These are phyloP conservation scores for Cybosia mesomella DNA, from an alignment of 2,888 invertebrate species.

Conservation along the genomic window DNA sequence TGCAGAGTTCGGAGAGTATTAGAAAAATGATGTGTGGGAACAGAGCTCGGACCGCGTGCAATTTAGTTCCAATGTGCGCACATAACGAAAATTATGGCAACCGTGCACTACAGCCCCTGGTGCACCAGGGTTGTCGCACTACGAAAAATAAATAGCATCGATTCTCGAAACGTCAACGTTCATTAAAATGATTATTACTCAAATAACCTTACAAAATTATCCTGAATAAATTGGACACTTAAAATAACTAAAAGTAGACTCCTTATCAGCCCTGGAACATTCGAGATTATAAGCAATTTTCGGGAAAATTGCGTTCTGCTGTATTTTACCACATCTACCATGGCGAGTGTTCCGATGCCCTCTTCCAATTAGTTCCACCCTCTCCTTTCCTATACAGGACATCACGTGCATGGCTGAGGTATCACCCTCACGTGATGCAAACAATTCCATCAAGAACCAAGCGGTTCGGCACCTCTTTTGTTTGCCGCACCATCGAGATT, in stretches of 20 bases:
- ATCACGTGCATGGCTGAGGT: too few relatives aligned
- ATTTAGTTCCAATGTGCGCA: constrained; percentile 77
- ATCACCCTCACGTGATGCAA: too few relatives aligned
- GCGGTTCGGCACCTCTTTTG: too few relatives aligned
- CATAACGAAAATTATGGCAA: constrained; percentile 83
- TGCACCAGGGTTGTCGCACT: constrained; percentile 64
- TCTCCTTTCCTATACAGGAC: too few relatives aligned
- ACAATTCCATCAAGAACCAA: too few relatives aligned
- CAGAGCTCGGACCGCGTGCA: constrained; percentile 66
- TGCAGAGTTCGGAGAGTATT: constrained; percentile 68
- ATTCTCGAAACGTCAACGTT: constrained; percentile 6
- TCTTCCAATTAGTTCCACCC: too few relatives aligned
- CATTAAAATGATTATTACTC: constrained; percentile 9
- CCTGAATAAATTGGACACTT: constrained; percentile 36
- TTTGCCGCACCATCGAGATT: too few relatives aligned
- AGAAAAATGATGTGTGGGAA: constrained; percentile 85
- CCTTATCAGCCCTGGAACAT: constrained; percentile 50
- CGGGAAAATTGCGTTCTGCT: constrained; percentile 66
- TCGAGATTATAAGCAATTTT: constrained; percentile 60
- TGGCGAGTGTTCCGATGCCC: too few relatives aligned
- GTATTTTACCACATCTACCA: too few relatives aligned
- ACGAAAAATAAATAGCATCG: background rate
- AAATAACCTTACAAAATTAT: constrained; percentile 37
- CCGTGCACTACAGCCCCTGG: constrained; percentile 63
- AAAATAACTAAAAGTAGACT: constrained; percentile 38